phyloP scores from a whole-genome alignment of 2,888 invertebrate genomes.

The Serripes groenlandicus region DNA sequence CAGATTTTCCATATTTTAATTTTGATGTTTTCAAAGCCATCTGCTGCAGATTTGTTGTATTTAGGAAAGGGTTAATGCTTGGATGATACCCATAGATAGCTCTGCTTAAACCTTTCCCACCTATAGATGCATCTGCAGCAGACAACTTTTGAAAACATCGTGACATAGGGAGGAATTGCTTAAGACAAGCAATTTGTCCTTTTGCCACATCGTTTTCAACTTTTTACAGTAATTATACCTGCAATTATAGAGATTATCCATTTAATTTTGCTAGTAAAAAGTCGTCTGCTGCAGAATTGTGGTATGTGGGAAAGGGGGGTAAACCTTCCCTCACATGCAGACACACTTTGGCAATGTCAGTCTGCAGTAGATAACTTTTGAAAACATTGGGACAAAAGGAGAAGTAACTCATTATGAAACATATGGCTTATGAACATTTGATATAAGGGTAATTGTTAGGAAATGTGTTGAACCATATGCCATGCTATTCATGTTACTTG shows the following conservation, averaged over 20 bases:
- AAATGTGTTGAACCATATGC: constrained; percentile 5
- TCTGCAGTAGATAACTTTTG: background rate
- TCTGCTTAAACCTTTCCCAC: no score
- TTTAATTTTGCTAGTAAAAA: background rate
- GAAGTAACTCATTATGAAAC: no score
- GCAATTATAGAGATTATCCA: no score
- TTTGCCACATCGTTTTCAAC: background rate
- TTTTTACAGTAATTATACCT: background rate
- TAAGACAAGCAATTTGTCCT: background rate
- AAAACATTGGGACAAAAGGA: background rate
- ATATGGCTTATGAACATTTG: no score
- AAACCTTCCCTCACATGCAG: background rate
- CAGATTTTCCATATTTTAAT: no score
- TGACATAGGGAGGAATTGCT: background rate
- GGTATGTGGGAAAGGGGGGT: background rate
- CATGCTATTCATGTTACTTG: background rate
- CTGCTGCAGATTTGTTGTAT: no score
- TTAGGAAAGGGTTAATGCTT: no score
- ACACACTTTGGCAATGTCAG: background rate
- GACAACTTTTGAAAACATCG: background rate
- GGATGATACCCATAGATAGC: no score
- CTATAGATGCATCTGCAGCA: no score
- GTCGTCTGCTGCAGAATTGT: background rate
- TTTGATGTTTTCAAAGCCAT: no score
- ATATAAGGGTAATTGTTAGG: no score